Base-by-base conservation (phyloP, 2,797 vertebrate genomes). In the Anabacerthia variegaticeps region DNA sequence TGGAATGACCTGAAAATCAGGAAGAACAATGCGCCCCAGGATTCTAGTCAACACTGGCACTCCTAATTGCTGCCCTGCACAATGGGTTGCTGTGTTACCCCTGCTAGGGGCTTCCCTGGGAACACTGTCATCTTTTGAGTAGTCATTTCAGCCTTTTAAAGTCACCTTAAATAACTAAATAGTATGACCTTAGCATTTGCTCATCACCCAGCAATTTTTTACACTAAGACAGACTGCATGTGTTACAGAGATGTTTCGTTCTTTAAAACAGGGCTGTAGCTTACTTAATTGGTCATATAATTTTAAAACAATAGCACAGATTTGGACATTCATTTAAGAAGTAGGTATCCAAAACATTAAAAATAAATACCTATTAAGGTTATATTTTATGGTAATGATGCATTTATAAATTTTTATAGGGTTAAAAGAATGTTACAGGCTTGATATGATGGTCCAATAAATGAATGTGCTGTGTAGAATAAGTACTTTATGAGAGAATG, bases 1-100 rank as follows among this genome's bases (percentile, higher is more conserved):
- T 95, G 91, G 85, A 95, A 95, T 90, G 96, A 95, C 94, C 88
- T 95, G 94, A 96, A 96, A 96, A 93, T 89, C 54, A 13, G 63
- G 77, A 92, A 82, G 67, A 95, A 94, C 92, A 94, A 94, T 95
- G 88, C 1, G 22, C 69, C 89, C 85, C 69, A 67, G 93, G 80
- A 87, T 85, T 80, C 93, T 81, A 90, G 15, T 93, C 88, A 93
- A 63, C 0, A 2, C 88, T 92, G 93, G 77, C 56, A 91, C 74
- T 95, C 68, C 68, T 95, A 95, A 96, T 95, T 96, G 77, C 88
- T 79, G 58, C 49, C 32, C 71, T 54, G 62, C 77, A 95, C 80
- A 95, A 95, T 89, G 77, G 88, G 28, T 88, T 95, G 94, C 90
- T 96, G 63, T 93, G 61, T 95, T 83, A 85, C 56, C 58, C 73